These are phyloP conservation scores for Vanessa cardui DNA, from an alignment of 2,888 invertebrate species.

Conservation along the genomic window DNA sequence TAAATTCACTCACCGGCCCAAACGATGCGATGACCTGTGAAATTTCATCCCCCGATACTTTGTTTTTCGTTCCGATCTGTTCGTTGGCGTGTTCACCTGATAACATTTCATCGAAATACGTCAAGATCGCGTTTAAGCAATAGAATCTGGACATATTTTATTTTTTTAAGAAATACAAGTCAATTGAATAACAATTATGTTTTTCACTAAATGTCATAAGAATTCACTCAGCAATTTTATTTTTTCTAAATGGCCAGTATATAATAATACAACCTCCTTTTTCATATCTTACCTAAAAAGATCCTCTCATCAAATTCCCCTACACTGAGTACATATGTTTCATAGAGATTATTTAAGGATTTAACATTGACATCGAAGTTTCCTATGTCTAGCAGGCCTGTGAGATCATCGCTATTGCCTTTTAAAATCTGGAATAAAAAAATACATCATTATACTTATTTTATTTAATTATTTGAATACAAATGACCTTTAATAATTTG, in stretches of 20 bases:
- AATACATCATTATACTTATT: background rate
- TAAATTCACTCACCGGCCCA: conserved; percentile 65
- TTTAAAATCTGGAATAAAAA: conserved; percentile 83
- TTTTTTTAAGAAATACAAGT: background rate
- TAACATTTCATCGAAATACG: conserved; percentile 34
- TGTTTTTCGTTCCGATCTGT: conserved; percentile 66
- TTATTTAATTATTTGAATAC: too few species aligned
- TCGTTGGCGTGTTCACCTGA: conserved; percentile 78
- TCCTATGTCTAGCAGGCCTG: conserved; percentile 89
- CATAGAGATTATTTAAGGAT: conserved; percentile 93
- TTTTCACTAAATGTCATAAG: background rate
- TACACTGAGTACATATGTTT: conserved; percentile 93
- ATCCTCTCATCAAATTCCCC: conserved; percentile 99
- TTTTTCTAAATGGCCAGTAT: background rate
- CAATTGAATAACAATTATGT: background rate
- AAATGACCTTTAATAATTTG: too few species aligned
- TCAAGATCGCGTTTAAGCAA: conserved; percentile 40
- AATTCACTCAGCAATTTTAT: background rate
- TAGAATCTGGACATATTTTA: conserved; percentile 40
- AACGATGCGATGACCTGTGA: conserved; percentile 74
- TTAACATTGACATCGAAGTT: conserved; percentile 94
- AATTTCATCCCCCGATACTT: conserved; percentile 73
- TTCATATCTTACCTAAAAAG: conserved; percentile 87
- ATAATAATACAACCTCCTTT: background rate
- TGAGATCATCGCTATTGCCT: conserved; percentile 87